phyloP scores from a whole-genome alignment of 2,113 vertebrate species.

The Spheniscus mendiculus region DNA sequence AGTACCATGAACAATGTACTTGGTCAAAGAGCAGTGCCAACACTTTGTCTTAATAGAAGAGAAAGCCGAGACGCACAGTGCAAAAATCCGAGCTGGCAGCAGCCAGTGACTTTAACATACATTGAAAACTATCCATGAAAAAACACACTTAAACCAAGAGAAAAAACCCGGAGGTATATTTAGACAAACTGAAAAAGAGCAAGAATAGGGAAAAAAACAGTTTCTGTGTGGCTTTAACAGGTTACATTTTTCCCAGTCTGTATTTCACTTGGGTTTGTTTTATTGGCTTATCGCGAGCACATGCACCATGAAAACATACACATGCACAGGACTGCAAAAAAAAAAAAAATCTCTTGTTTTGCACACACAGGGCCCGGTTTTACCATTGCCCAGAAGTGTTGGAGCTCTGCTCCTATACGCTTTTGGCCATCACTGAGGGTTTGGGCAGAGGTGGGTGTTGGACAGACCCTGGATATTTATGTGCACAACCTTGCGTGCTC shows the following conservation, averaged over 20 bases:
- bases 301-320: neutral
- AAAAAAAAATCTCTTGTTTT: neutral
- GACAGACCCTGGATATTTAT: neutral
- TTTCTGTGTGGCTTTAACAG: slow-evolving; percentile 6
- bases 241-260: slow-evolving; percentile 33
- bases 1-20: slow-evolving; percentile 70
- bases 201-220: neutral
- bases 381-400: neutral
- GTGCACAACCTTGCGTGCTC: neutral
- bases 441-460: neutral
- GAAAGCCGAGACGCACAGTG: slow-evolving; percentile 38
- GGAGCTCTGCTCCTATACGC: neutral
- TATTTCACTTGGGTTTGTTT: slow-evolving; percentile 24
- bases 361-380: neutral
- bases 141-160: slow-evolving; percentile 38
- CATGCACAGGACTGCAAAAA: neutral
- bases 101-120: slow-evolving; percentile 48
- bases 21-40: slow-evolving; percentile 43
- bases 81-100: slow-evolving; percentile 68
- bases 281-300: neutral
- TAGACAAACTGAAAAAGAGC: slow-evolving; percentile 24
- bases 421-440: neutral
- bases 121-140: slow-evolving; percentile 60
- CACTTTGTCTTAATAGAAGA: slow-evolving; percentile 72
- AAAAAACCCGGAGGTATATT: slow-evolving; percentile 50